Evolutionary conservation across 2,113 vertebrate genomes (phyloP).

Genomic region (Jaculus jaculus): DNA sequence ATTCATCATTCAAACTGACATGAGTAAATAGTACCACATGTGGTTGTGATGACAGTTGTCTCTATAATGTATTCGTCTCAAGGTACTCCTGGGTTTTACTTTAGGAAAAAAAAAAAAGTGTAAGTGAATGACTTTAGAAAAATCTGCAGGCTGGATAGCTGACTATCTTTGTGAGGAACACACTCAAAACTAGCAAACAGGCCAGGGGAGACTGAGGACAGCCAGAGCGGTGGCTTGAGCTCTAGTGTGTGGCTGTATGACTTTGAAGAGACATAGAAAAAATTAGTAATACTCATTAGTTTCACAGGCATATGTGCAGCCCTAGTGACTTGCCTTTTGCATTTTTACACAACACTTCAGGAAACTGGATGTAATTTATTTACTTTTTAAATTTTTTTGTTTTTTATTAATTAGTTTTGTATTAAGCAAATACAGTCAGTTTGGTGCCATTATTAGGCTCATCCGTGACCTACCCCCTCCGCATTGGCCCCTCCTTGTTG

Average conservation of each 20-base stretch:
- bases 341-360: background rate
- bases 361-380: background rate
- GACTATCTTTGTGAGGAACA: background rate
- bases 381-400: no score
- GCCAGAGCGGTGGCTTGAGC: background rate
- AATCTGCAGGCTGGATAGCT: background rate
- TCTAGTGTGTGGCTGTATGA: background rate
- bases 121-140: constrained; percentile 33
- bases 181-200: constrained; percentile 4
- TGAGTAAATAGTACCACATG: constrained; percentile 82
- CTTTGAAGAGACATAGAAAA: background rate
- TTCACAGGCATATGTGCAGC: background rate
- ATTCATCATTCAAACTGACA: constrained; percentile 80
- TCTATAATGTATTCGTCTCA: constrained; percentile 71
- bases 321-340: background rate
- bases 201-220: background rate
- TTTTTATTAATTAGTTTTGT: no score
- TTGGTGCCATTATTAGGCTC: no score
- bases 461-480: no score
- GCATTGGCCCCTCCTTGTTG: no score
- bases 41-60: constrained; percentile 56
- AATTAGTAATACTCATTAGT: background rate
- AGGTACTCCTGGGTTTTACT: constrained; percentile 66
- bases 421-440: no score
- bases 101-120: background rate